Evolutionary conservation across 2,113 vertebrate genomes (phyloP).

Genomic region (Meleagris gallopavo): DNA sequence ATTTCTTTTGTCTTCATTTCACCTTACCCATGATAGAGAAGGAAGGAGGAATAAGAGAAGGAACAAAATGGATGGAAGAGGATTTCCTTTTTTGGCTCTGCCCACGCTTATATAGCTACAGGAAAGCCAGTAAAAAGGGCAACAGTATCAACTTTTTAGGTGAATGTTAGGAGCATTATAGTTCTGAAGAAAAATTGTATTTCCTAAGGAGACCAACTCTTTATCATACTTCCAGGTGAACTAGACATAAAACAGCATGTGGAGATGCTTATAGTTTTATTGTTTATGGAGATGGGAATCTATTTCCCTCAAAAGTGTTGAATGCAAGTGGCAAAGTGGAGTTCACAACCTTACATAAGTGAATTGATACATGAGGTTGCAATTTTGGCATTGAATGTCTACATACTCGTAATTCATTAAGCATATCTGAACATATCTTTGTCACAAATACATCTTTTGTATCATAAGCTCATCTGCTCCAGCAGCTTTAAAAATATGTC

Average conservation of each 20-base stretch:
- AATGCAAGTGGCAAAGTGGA: not conserved
- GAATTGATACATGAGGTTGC: not conserved
- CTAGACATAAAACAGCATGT: not conserved
- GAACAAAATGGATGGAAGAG: not conserved
- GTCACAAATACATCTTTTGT: rapidly evolving
- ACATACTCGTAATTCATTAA: not conserved
- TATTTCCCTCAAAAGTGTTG: not conserved
- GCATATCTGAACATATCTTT: not conserved
- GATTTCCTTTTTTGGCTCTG: not conserved
- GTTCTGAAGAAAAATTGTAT: not conserved
- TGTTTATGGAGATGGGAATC: not conserved
- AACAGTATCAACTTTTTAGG: not conserved
- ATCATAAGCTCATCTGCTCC: not conserved
- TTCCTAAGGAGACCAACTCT: not conserved
- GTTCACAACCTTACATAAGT: not conserved
- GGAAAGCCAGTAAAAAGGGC: not conserved
- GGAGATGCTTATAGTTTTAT: not conserved
- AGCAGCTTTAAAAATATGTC: not conserved
- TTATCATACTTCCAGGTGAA: not conserved
- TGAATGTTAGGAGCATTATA: not conserved
- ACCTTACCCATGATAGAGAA: not conserved
- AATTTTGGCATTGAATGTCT: not conserved
- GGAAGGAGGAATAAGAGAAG: not conserved
- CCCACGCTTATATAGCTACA: not conserved
- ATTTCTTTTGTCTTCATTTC: not conserved